Conservation (phyloP, 2,888 invertebrate species). For the Chydorus sphaericus region DNA sequence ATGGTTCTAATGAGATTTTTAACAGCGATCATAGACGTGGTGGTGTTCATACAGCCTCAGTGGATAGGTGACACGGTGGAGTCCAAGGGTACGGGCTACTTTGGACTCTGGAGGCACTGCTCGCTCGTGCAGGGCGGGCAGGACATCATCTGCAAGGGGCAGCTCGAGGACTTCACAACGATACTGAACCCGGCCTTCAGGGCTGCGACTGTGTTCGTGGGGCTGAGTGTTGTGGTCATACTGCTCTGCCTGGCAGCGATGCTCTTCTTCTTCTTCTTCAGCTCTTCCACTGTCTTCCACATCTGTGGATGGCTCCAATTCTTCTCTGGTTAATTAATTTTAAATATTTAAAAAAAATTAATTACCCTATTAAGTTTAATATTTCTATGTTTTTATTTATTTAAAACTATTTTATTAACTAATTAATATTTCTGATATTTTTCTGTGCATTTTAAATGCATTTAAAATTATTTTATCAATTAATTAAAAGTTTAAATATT, state of each 20-base stretch:
- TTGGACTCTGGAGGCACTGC: constrained; percentile 85
- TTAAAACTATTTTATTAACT: too few relatives aligned
- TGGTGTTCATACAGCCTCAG: constrained; percentile 88
- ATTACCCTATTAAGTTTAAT: too few relatives aligned
- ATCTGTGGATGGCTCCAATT: constrained; percentile 91
- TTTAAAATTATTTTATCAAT: too few relatives aligned
- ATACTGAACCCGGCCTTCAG: constrained; percentile 70
- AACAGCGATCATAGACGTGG: constrained; percentile 73
- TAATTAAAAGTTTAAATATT: too few relatives aligned
- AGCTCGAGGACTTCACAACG: constrained; percentile 63
- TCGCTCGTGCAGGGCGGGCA: constrained; percentile 50
- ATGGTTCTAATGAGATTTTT: too few relatives aligned
- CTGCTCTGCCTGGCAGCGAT: constrained; percentile 72
- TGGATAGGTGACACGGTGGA: constrained; percentile 67
- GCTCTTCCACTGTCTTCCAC: constrained; percentile 78
- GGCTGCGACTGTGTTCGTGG: constrained; percentile 76
- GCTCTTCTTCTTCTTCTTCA: constrained; percentile 83
- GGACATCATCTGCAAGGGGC: constrained; percentile 63
- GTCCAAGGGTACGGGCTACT: constrained; percentile 74
- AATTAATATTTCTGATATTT: too few relatives aligned
- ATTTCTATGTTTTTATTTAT: too few relatives aligned
- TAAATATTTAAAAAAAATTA: too few relatives aligned
- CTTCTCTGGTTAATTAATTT: constrained; percentile 87
- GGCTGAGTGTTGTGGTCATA: constrained; percentile 52
- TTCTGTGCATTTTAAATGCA: too few relatives aligned